Evolutionary conservation across 2,113 vertebrate species (phyloP), one percentile per base, ranked within the genome.

Genomic region (Nycticryphes semicollaris): DNA sequence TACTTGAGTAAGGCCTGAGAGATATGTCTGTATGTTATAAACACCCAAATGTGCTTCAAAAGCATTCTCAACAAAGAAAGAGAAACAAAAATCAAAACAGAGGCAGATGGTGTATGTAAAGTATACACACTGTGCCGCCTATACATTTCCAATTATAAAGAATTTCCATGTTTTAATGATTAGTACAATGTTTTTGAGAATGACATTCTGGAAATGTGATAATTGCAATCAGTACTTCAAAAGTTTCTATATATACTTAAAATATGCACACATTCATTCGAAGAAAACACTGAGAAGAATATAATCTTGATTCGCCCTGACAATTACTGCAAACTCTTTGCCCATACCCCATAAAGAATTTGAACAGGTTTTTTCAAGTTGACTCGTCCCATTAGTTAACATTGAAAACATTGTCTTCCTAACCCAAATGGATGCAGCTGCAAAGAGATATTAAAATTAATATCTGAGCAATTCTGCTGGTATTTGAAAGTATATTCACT

Each of bases 201-300:
- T 72, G 22, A 70, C 80, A 92, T 90, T 92, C 72, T 84, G 50
- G 45, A 96, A 85, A 93, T 73, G 57, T 79, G 75, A 37, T 83
- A 86, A 90, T 22, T 93, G 25, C 51, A 87, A 67, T n/a, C n/a
- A 74, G 22, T 69, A 80, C 12, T 93, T 92, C 12, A 87, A 74
- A 92, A 78, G 25, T 33, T 48, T 63, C n/a, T 60, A 41, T 56
- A 50, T 43, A 60, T 60, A n/a, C 22, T 64, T 63, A 33, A 75
- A 63, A 74, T 41, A 69, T 27, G 6, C 15, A 68, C 19, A 59
- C 39, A 94, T 27, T 81, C 62, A 64, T 87, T 56, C 72, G 24
- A 84, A 87, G 31, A 60, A 96, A 94, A 67, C 31, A 69, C 8
- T 59, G 54, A 51, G 22, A 69, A 59, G 10, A 77, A 14, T 14